These are phyloP conservation scores for Ochropleura leucogaster DNA, from an alignment of 2,888 invertebrate genomes.

Conservation along the genomic window DNA sequence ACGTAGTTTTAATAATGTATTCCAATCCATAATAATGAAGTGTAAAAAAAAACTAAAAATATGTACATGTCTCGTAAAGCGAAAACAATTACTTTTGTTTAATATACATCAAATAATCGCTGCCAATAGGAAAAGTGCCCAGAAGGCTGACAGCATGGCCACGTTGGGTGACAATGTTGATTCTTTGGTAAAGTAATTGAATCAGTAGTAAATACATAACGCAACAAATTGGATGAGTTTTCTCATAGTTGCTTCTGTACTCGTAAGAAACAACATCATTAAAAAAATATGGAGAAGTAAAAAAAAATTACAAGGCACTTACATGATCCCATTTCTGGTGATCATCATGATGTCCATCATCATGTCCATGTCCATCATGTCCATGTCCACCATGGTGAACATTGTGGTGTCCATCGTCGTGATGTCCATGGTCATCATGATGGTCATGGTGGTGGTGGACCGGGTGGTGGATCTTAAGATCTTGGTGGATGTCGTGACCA, in stretches of 20 bases:
- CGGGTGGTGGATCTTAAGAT: constrained; percentile 63
- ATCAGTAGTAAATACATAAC: not conserved
- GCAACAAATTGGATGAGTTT: not conserved
- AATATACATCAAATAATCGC: too few species aligned
- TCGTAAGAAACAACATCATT: not conserved
- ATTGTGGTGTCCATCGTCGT: constrained; percentile 49
- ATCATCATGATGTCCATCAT: constrained; percentile 51
- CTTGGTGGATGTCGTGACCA: constrained; percentile 62
- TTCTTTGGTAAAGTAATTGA: not conserved
- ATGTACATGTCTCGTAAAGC: too few species aligned
- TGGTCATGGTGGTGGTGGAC: constrained; percentile 48
- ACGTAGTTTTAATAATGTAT: too few species aligned
- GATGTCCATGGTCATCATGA: constrained; percentile 45
- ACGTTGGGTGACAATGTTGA: too few species aligned
- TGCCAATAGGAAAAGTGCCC: too few species aligned
- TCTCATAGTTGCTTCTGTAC: not conserved
- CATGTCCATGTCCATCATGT: constrained; percentile 17
- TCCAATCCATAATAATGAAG: too few species aligned
- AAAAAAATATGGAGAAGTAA: too few species aligned
- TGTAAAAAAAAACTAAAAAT: too few species aligned
- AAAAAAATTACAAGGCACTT: constrained; percentile 38
- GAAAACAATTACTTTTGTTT: too few species aligned
- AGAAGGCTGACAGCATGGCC: too few species aligned
- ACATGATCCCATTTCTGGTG: constrained; percentile 68
- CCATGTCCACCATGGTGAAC: constrained; percentile 42